Evolutionary conservation across 2,888 invertebrate species (phyloP).

Genomic region (Uloborus plumipes): DNA sequence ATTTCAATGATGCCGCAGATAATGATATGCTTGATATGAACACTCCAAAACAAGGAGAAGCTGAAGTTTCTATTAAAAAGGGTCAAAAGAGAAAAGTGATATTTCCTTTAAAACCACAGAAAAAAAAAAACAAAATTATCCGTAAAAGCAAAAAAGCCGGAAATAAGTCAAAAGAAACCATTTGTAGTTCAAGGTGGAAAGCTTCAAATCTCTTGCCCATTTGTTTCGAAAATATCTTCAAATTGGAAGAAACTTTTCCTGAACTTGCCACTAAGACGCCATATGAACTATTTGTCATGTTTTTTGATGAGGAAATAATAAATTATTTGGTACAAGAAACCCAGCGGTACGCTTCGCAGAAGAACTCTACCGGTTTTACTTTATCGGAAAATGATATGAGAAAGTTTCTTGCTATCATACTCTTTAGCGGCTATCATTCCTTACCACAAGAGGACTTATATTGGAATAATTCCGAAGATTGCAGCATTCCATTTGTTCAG

Average conservation of each 20-base stretch:
- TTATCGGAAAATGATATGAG: neutral
- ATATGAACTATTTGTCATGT: constrained; percentile 3
- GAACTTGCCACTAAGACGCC: neutral
- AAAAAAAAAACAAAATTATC: too few species aligned
- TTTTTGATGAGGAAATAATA: constrained; percentile 3
- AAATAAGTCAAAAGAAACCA: neutral
- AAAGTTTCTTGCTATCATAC: constrained; percentile 1
- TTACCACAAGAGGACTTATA: constrained; percentile 3
- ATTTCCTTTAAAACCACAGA: too few species aligned
- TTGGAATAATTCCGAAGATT: neutral
- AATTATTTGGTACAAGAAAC: neutral
- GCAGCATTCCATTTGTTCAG: neutral
- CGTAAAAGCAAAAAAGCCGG: too few species aligned
- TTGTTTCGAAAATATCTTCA: neutral
- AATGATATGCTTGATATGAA: too few species aligned
- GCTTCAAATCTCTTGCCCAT: neutral
- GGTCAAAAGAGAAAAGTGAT: too few species aligned
- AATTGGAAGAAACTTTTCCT: constrained; percentile 1
- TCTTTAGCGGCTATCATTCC: neutral
- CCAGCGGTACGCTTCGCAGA: neutral
- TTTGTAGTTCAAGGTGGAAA: neutral
- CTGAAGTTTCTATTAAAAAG: too few species aligned
- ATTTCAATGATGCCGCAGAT: too few species aligned
- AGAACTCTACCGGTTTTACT: neutral
- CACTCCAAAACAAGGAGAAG: too few species aligned